These are phyloP conservation scores for Campylorhamphus procurvoides DNA, from an alignment of 2,113 vertebrate species.

Conservation along the genomic window DNA sequence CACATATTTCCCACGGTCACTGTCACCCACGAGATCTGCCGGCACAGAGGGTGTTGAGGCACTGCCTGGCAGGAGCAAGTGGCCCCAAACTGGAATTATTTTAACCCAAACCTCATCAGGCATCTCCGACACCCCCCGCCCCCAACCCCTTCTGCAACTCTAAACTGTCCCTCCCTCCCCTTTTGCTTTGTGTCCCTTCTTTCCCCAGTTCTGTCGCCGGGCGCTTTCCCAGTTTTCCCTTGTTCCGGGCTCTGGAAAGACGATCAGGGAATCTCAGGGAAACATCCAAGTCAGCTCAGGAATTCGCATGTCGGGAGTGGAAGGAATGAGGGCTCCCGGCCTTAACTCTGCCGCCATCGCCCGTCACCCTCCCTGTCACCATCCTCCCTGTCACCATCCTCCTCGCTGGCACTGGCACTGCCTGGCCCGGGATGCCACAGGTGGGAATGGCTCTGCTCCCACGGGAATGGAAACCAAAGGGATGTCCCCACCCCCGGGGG, in stretches of 20 bases:
- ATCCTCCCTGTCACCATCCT: fast-evolving
- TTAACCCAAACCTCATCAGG: background rate
- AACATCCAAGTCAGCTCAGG: background rate
- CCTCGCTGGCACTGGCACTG: background rate
- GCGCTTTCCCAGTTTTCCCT: background rate
- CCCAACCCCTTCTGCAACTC: background rate
- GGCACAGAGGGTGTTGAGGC: background rate
- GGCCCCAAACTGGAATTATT: background rate
- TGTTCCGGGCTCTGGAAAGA: background rate
- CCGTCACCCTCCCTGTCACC: background rate
- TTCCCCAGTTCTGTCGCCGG: background rate
- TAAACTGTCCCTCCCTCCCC: background rate
- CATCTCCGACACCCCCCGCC: too few species aligned
- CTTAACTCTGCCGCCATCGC: conserved; percentile 4
- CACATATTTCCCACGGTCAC: background rate
- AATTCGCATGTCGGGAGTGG: background rate
- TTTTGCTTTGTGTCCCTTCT: background rate
- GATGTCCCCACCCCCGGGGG: background rate
- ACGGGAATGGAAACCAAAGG: background rate
- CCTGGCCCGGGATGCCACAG: too few species aligned
- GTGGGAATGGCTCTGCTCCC: too few species aligned
- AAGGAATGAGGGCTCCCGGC: conserved; percentile 7
- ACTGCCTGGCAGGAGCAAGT: background rate
- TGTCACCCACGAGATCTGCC: background rate
- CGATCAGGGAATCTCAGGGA: background rate